phyloP scores from a whole-genome alignment of 2,797 vertebrate genomes.

The Hozukius guyotensis region DNA sequence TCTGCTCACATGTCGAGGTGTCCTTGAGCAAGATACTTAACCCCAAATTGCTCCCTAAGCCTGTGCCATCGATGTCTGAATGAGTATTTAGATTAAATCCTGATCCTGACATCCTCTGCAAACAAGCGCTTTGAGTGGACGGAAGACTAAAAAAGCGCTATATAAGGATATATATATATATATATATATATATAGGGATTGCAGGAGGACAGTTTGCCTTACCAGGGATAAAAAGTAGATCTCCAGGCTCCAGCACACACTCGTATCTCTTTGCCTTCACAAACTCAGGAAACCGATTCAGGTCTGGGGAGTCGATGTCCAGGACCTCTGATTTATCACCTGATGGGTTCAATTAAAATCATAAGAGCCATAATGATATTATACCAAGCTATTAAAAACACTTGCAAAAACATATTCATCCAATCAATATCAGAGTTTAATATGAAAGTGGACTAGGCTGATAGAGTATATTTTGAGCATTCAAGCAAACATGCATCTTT shows the following conservation, averaged over 20 bases:
- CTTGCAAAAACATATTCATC: not conserved
- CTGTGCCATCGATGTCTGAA: too few species aligned
- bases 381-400: not conserved
- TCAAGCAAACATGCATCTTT: not conserved
- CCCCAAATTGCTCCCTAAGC: too few species aligned
- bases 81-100: too few species aligned
- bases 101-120: too few species aligned
- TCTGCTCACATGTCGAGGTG: too few species aligned
- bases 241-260: constrained; percentile 90
- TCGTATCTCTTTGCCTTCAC: constrained; percentile 88
- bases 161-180: too few species aligned
- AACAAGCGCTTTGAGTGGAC: rapidly evolving
- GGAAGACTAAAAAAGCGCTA: too few species aligned
- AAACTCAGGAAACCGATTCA: constrained; percentile 91
- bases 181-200: too few species aligned
- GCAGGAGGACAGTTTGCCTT: constrained; percentile 16
- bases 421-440: not conserved
- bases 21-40: too few species aligned
- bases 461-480: not conserved
- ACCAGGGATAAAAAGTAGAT: constrained; percentile 97
- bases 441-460: not conserved
- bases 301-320: constrained; percentile 90
- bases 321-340: constrained; percentile 95
- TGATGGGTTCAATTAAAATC: constrained; percentile 38
- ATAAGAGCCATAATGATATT: not conserved